Evolutionary conservation across 2,113 vertebrate species (phyloP).

Genomic region (Chlorocebus sabaeus): DNA sequence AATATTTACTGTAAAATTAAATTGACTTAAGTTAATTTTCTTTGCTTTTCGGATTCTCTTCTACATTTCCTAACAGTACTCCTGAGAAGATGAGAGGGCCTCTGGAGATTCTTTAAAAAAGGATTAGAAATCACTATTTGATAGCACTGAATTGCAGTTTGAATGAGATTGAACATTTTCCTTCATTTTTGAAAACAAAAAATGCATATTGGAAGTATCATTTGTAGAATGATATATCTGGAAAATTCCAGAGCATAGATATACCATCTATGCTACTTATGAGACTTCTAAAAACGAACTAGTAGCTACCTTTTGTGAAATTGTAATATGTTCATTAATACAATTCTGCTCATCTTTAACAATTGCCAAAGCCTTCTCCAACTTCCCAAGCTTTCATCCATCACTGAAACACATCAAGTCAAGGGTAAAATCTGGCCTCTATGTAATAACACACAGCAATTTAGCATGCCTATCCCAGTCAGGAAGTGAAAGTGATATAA

Average conservation of each 20-base stretch:
- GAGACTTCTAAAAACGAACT: not conserved
- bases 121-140: not conserved
- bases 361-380: not conserved
- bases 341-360: not conserved
- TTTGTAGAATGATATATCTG: not conserved
- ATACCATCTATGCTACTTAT: not conserved
- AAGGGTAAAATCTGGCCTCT: not conserved
- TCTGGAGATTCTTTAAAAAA: not conserved
- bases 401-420: not conserved
- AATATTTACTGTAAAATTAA: not conserved
- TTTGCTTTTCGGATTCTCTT: not conserved
- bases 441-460: not conserved
- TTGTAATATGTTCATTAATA: not conserved
- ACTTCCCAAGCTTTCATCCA: not conserved
- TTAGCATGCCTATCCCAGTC: not conserved
- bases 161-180: not conserved
- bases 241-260: not conserved
- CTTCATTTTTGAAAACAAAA: constrained; percentile 16
- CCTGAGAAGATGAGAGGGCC: not conserved
- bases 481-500: not conserved
- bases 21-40: not conserved
- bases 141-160: not conserved
- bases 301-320: not conserved
- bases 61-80: not conserved
- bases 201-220: not conserved